Percentiles rank a stretch among this genome's conserved stretches.
phyloP scores from a whole-genome alignment of 2,113 vertebrate genomes.

The Plestiodon gilberti region DNA sequence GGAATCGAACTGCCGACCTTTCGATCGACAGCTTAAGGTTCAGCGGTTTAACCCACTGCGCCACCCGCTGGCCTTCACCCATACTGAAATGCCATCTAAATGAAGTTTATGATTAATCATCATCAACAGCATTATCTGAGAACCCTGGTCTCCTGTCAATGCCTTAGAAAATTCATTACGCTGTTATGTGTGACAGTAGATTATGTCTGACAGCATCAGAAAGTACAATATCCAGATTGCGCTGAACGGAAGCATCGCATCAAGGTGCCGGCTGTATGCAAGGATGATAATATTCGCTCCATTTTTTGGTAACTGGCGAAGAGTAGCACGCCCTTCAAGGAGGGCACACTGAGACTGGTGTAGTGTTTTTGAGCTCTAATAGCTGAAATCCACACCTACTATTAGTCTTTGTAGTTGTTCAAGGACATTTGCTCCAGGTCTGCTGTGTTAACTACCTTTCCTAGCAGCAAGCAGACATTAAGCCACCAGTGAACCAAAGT shows the following conservation, averaged over 20 bases:
- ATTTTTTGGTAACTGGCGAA: background rate
- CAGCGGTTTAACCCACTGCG: no score
- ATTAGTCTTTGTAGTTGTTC: background rate
- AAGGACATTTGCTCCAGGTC: background rate
- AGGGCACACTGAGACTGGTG: background rate
- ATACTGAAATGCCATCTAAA: background rate
- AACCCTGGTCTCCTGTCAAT: background rate
- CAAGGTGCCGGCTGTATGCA: background rate
- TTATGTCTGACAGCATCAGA: conserved; percentile 11
- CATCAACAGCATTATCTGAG: background rate
- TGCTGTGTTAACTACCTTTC: background rate
- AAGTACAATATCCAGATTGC: conserved; percentile 11
- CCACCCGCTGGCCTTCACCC: no score
- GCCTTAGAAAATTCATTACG: background rate
- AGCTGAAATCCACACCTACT: background rate
- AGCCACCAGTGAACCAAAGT: background rate
- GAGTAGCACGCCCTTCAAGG: background rate
- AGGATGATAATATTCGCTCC: background rate
- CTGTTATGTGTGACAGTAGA: conserved; percentile 4
- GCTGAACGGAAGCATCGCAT: background rate
- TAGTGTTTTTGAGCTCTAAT: background rate
- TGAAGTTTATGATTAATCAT: conserved; percentile 3
- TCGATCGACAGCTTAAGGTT: no score
- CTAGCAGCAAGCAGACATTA: background rate
- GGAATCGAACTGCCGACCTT: no score